Evolutionary conservation across 2,888 invertebrate species (phyloP), one percentile per base, ranked within the genome.

Genomic region (Tribolium freemani): DNA sequence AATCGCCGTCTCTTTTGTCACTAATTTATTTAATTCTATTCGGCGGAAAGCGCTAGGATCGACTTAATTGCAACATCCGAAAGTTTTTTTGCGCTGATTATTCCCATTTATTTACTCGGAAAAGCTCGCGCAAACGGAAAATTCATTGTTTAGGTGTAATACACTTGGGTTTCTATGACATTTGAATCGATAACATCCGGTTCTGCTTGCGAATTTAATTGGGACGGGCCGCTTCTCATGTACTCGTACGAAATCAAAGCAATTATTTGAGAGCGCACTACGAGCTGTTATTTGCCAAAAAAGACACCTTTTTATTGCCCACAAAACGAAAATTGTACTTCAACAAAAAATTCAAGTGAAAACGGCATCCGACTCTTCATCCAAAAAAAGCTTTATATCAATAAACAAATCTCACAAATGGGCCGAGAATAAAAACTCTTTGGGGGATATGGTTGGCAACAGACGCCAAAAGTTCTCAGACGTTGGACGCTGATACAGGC

Each of bases 1-100:
- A 77, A 79, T 76, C 75, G 75, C 72, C 73, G 66, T 73, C 76
- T 45, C 70, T 71, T 76, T 58, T 72, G 72, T 68, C 71, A 71
- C 64, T 72, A 77, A 75, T 78, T 79, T 75, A 67, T 67, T 67
- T 67, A 71, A 54, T 58, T 60, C 64, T 45, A 26, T 50, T 50
- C 51, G 57, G 56, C 38, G 57, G 48, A 63, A 70, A 45, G 61
- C 58, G n/a, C 9, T 48, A 38, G 66, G 58, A 58, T 63, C 61
- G 20, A 38, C 38, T 70, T 70, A 64, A 70, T 70, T 70, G 56
- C 46, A 54, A 64, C 66, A 66, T 66, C 56, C 66, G 16, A 11
- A 20, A 53, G 63, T 51, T 50, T 63, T 63, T 63, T 51, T 51
- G 3, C 38, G 10, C 6, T 54, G 20, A 54, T 38, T 63, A 38